These are phyloP conservation scores for Scopus umbretta DNA, from an alignment of 2,113 vertebrate genomes.

Conservation along the genomic window DNA sequence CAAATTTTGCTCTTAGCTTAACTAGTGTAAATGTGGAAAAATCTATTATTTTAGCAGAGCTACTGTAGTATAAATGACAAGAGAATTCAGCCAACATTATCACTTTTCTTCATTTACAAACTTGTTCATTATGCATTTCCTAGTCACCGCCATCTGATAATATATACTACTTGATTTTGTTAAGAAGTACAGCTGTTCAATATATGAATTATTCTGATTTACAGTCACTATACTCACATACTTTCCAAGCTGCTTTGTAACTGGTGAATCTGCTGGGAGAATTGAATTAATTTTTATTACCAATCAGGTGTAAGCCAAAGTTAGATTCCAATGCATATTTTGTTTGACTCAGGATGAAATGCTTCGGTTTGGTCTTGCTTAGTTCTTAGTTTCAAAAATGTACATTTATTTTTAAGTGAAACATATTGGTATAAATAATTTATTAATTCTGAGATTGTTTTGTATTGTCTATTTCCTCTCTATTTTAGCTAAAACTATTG, in stretches of 20 bases:
- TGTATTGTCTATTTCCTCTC: neutral
- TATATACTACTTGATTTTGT: neutral
- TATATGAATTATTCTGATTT: slow-evolving; percentile 3
- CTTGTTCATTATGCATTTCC: neutral
- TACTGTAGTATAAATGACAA: neutral
- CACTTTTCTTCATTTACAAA: neutral
- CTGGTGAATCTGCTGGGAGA: neutral
- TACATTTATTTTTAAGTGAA: neutral
- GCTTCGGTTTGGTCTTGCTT: neutral
- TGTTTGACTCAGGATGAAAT: neutral
- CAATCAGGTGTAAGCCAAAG: neutral
- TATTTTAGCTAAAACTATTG: neutral
- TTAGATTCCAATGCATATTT: neutral
- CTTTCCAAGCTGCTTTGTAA: neutral
- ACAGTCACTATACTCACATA: neutral
- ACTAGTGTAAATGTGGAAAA: neutral
- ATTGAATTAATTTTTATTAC: neutral
- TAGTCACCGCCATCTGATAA: neutral
- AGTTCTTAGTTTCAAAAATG: neutral
- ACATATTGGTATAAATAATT: neutral
- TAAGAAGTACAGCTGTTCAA: neutral
- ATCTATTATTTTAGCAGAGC: neutral
- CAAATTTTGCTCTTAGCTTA: neutral
- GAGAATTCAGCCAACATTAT: neutral
- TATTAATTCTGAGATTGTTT: neutral